phyloP scores from a whole-genome alignment of 92 coral and sea anemone species.

The Isaurus tuberculatus region DNA sequence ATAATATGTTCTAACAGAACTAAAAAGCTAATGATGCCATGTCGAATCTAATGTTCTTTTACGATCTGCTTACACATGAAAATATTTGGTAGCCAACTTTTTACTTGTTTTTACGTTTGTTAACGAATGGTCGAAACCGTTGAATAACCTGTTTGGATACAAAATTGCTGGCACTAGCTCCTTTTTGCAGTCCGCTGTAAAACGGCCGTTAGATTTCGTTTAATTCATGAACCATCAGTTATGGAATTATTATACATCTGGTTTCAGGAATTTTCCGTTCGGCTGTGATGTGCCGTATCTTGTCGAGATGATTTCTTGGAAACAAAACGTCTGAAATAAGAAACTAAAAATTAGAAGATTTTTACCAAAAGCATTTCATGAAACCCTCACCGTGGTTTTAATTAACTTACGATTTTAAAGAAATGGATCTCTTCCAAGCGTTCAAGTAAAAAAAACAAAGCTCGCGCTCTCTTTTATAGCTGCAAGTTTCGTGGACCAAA shows the following conservation, averaged over 20 bases:
- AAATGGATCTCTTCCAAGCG: too few relatives aligned
- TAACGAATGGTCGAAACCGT: not conserved
- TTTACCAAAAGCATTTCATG: not conserved
- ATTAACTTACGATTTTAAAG: too few relatives aligned
- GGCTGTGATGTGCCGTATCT: not conserved
- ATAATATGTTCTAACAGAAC: too few relatives aligned
- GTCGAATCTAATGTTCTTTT: too few relatives aligned
- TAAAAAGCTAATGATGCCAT: too few relatives aligned
- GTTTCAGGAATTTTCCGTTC: not conserved
- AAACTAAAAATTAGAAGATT: not conserved
- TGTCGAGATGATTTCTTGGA: not conserved
- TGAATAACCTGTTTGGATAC: not conserved
- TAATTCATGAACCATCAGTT: not conserved
- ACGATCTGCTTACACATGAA: not conserved
- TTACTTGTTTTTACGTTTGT: not conserved
- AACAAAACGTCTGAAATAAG: constrained; percentile 35
- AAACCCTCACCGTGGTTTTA: too few relatives aligned
- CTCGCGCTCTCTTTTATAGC: too few relatives aligned
- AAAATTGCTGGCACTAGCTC: too few relatives aligned
- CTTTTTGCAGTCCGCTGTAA: not conserved
- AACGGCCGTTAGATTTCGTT: not conserved
- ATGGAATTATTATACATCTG: not conserved
- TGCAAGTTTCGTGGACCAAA: too few relatives aligned
- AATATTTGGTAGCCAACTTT: not conserved
- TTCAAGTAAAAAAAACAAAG: too few relatives aligned